Base-by-base conservation (phyloP, 2,888 invertebrate species). In the Drosophila pseudotalamancana region DNA sequence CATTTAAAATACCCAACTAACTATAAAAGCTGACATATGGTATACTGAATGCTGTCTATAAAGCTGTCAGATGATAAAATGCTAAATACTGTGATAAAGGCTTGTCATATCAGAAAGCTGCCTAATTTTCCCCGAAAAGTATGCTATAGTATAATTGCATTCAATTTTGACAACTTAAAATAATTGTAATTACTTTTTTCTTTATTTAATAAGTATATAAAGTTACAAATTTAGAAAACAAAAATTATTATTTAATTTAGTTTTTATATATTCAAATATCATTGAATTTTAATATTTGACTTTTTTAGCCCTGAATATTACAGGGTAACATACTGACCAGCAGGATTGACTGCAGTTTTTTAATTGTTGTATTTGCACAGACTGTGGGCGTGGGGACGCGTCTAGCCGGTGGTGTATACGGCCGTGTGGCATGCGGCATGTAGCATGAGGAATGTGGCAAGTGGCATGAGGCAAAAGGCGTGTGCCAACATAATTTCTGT, bases 351-450 rank as follows among this genome's bases (percentile, higher is more conserved):
- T 34, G 6, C 0, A 21, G n/a, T n/a, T 32, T 42, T 21, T 2
- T 21, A 9, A 4, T n/a, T 35, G 21, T 12, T 39, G 23, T 19
- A 18, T 25, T 25, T 23, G 16, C 37, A 11, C 16, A 29, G 12
- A 14, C 42, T 40, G 55, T 34, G 48, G 48, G 35, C 46, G 43
- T 46, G 42, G n/a, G 42, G 34, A 23, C 25, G 32, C 43, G 69
- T 69, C 69, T 69, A 69, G 70, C 46, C 70, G 16, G n/a, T 43
- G 64, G 57, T 39, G 37, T 12, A 39, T 61, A 39, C 25, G 61
- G 50, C 16, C 23, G 18, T 39, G 39, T 14, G 14, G 45, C n/a
- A 21, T 23, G 46, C 34, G 46, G 40, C 21, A 32, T 16, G 14
- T 32, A 56, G 59, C 64, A 39, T 35, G 34, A 35, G 32, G 48